These are phyloP conservation scores for Mionectes macconnelli DNA, from an alignment of 2,113 vertebrate species.

Conservation along the genomic window DNA sequence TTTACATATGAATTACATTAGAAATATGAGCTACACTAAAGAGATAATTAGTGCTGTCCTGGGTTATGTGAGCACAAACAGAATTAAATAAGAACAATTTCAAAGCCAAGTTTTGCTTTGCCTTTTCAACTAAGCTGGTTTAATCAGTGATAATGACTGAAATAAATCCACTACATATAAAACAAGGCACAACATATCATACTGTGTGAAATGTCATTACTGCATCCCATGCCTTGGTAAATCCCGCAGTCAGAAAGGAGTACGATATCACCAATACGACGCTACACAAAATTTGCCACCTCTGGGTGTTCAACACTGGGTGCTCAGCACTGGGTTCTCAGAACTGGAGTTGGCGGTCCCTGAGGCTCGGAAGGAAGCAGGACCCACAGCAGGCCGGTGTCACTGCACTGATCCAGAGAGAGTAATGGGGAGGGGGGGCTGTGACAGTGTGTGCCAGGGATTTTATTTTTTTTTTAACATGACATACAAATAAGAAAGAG, in stretches of 20 bases:
- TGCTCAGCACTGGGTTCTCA: background rate
- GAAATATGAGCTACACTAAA: conserved; percentile 81
- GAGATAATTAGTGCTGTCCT: conserved; percentile 82
- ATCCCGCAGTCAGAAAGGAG: conserved; percentile 9
- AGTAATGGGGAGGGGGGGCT: background rate
- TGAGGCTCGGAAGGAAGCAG: background rate
- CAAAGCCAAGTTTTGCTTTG: conserved; percentile 81
- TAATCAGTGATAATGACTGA: conserved; percentile 80
- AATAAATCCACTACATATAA: conserved; percentile 71
- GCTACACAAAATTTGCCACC: background rate
- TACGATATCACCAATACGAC: background rate
- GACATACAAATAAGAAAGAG: background rate
- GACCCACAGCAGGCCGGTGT: background rate
- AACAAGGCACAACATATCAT: conserved; percentile 32
- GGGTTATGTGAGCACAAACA: conserved; percentile 76
- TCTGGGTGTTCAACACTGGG: background rate
- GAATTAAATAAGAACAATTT: conserved; percentile 83
- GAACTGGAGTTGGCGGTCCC: background rate
- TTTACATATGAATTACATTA: conserved; percentile 85
- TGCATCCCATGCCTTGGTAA: background rate
- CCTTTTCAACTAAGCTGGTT: conserved; percentile 74
- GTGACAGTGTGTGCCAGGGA: background rate
- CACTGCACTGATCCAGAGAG: background rate
- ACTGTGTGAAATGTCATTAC: conserved; percentile 64
- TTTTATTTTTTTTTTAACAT: background rate